A percentile compares a stretch with the other conserved stretches of the same genome.
These are phyloP conservation scores for Erpetoichthys calabaricus DNA, from an alignment of 2,797 vertebrate species.

Conservation along the genomic window DNA sequence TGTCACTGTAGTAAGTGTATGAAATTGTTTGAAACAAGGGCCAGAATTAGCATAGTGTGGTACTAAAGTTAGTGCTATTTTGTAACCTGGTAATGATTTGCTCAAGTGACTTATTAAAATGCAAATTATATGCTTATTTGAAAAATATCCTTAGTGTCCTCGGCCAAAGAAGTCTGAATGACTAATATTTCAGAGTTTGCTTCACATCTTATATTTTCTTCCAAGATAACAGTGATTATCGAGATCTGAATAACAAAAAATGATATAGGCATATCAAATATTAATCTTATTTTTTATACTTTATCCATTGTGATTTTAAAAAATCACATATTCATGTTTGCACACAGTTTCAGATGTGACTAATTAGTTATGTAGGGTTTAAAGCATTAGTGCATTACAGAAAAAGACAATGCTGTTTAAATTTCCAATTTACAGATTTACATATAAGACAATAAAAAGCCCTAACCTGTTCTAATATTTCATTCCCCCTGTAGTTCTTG, in stretches of 20 bases:
- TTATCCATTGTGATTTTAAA: background rate
- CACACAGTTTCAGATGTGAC: background rate
- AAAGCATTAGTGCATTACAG: background rate
- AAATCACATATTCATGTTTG: background rate
- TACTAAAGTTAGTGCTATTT: conserved; percentile 4
- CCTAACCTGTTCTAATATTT: conserved; percentile 7
- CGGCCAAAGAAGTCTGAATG: background rate
- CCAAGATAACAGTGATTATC: background rate
- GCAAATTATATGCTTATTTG: background rate
- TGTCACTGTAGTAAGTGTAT: too few relatives aligned
- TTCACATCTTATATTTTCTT: too few relatives aligned
- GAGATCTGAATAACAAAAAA: background rate
- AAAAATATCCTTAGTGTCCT: background rate
- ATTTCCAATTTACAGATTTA: too few relatives aligned
- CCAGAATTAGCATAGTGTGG: too few relatives aligned
- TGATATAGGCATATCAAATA: background rate
- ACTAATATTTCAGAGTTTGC: too few relatives aligned
- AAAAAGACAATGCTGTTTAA: too few relatives aligned
- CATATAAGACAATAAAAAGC: background rate
- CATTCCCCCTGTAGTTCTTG: background rate
- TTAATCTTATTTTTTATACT: background rate
- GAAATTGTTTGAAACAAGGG: too few relatives aligned
- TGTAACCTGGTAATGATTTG: conserved; percentile 11
- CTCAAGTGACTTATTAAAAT: background rate
- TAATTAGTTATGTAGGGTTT: background rate